These are phyloP conservation scores for Vanessa atalanta DNA, from an alignment of 1,140 invertebrate species.

Conservation along the genomic window DNA sequence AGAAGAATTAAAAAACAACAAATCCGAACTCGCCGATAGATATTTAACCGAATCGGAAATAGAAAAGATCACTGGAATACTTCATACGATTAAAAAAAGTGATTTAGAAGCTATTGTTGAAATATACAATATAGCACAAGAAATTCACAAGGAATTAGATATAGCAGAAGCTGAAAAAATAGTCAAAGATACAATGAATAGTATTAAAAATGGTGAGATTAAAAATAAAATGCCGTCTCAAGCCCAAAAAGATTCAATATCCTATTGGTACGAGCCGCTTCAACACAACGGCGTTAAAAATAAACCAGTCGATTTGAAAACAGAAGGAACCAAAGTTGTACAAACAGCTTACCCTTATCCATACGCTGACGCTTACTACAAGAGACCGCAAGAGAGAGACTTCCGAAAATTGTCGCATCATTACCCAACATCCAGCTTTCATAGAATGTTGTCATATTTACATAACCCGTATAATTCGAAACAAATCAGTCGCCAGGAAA, in stretches of 20 bases:
- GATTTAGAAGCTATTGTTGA: conserved; percentile 73
- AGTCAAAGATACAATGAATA: conserved; percentile 38
- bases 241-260: conserved; percentile 33
- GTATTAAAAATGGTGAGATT: conserved; percentile 26
- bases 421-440: conserved; percentile 58
- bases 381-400: conserved; percentile 38
- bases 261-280: conserved; percentile 64
- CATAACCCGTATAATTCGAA: conserved; percentile 28
- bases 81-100: conserved; percentile 69
- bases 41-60: conserved; percentile 68
- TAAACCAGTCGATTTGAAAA: conserved; percentile 36
- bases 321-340: conserved; percentile 35
- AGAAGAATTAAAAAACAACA: conserved; percentile 25
- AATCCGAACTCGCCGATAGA: conserved; percentile 47
- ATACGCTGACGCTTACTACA: conserved; percentile 43
- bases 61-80: conserved; percentile 58
- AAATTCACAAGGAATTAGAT: conserved; percentile 70
- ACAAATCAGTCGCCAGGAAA: conserved; percentile 7
- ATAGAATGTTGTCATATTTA: conserved; percentile 53
- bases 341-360: conserved; percentile 23
- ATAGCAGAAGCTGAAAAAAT: conserved; percentile 37
- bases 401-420: conserved; percentile 60
- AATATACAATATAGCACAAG: conserved; percentile 71
- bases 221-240: conserved; percentile 30
- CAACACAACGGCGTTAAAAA: conserved; percentile 36